Conservation (phyloP, 1,140 invertebrate species). For the Zaprionus taronus region DNA sequence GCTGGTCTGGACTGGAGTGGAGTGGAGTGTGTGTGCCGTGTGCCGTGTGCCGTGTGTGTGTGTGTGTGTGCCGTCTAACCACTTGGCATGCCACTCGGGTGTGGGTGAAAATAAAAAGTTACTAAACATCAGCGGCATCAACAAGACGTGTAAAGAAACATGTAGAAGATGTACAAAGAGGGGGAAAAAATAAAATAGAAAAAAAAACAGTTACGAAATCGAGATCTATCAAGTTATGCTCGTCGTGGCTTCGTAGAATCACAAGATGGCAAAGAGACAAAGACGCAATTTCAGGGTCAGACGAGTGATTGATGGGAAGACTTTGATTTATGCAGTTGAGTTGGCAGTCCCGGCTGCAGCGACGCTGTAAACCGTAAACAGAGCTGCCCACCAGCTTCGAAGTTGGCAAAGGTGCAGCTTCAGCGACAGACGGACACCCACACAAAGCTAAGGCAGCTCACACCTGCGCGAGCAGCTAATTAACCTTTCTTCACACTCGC, state of each 20-base stretch:
- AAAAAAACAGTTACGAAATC: conserved; percentile 75
- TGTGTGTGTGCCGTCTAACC: conserved; percentile 21
- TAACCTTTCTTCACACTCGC: conserved; percentile 70
- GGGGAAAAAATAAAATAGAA: conserved; percentile 12
- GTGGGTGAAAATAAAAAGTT: conserved; percentile 76
- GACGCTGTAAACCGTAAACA: neutral
- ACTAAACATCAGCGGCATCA: conserved; percentile 45
- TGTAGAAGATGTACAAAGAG: conserved; percentile 17
- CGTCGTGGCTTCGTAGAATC: conserved; percentile 27
- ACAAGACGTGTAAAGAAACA: conserved; percentile 46
- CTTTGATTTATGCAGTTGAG: conserved; percentile 47
- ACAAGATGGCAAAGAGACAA: conserved; percentile 32
- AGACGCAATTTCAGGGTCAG: conserved; percentile 45
- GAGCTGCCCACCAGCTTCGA: conserved; percentile 26
- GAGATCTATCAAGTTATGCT: conserved; percentile 47
- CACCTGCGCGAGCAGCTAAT: conserved; percentile 69
- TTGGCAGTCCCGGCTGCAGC: conserved; percentile 32
- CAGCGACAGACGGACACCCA: conserved; percentile 43
- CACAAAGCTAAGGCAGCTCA: conserved; percentile 28
- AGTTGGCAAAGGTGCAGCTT: conserved; percentile 35
- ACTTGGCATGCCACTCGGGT: conserved; percentile 62
- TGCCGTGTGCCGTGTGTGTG: neutral
- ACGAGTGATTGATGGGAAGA: conserved; percentile 37
- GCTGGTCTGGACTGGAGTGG: neutral
- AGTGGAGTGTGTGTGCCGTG: neutral